These are phyloP conservation scores for Ariopsis seemanni DNA, from an alignment of 2,113 vertebrate genomes.

Conservation along the genomic window DNA sequence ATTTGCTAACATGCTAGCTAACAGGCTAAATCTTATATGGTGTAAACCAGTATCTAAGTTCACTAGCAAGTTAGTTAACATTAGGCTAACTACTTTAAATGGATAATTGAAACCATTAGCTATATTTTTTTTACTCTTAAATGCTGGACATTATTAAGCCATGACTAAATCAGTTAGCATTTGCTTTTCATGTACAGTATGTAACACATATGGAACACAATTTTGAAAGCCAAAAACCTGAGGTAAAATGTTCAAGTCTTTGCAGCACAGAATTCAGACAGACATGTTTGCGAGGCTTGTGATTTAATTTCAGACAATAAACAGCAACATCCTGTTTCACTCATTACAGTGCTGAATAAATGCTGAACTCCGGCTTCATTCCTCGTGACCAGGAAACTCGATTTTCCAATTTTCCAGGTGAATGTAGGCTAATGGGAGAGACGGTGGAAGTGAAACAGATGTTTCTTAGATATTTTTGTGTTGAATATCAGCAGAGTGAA, in stretches of 20 bases:
- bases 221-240: neutral
- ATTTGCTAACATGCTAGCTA: neutral
- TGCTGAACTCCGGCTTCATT: neutral
- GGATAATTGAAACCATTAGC: neutral
- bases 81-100: neutral
- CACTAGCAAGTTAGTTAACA: neutral
- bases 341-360: neutral
- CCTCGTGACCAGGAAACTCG: neutral
- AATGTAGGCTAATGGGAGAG: neutral
- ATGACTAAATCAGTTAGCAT: neutral
- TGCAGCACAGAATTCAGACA: neutral
- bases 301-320: neutral
- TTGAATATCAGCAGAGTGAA: neutral
- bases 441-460: neutral
- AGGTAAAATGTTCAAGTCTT: neutral
- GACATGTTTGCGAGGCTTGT: neutral
- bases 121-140: neutral
- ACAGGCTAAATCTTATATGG: neutral
- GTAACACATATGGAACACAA: neutral
- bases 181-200: neutral
- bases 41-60: neutral
- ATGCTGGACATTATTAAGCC: neutral
- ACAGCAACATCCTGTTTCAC: neutral
- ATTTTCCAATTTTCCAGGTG: neutral
- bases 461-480: neutral